Evolutionary conservation across 2,888 invertebrate species (phyloP).

Genomic region (Nephrotoma appendiculata): DNA sequence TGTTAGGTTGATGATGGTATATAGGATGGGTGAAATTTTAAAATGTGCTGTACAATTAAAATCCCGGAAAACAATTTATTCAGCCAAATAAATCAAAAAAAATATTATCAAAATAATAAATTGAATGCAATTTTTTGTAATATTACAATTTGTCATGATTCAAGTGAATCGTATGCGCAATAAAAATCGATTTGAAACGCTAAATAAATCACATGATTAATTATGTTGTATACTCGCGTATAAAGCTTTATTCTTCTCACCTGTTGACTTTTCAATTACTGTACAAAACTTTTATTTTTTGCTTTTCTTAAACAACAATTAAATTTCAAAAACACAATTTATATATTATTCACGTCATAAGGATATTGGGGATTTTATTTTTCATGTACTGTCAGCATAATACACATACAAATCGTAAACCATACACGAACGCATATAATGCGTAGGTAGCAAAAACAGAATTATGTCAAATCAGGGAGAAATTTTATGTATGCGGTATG

Average conservation of each 20-base stretch:
- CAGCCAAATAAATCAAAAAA: not conserved
- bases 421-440: not conserved
- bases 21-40: not conserved
- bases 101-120: not conserved
- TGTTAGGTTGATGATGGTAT: no score
- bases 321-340: not conserved
- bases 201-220: not conserved
- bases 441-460: not conserved
- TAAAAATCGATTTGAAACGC: not conserved
- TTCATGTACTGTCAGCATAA: not conserved
- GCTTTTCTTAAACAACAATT: not conserved
- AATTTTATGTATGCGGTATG: not conserved
- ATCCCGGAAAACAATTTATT: not conserved
- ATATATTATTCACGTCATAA: not conserved
- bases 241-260: not conserved
- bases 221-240: not conserved
- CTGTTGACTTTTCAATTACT: not conserved
- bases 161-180: not conserved
- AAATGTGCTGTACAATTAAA: not conserved
- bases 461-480: not conserved
- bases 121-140: not conserved
- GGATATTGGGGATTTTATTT: not conserved
- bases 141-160: not conserved
- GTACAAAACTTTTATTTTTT: not conserved
- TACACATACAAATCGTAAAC: not conserved